phyloP scores from a whole-genome alignment of 1,140 invertebrate genomes.

The Amyelois transitella region DNA sequence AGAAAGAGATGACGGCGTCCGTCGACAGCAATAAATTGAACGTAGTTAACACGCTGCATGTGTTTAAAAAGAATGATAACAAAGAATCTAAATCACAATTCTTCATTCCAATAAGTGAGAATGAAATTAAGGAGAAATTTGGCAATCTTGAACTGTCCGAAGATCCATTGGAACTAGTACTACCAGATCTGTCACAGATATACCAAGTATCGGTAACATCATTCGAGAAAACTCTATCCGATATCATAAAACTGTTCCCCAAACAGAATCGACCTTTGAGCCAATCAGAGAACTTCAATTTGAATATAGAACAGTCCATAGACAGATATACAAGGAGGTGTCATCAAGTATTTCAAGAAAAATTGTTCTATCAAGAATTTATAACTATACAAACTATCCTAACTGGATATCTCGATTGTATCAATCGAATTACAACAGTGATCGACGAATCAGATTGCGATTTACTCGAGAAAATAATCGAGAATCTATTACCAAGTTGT shows the following conservation, averaged over 20 bases:
- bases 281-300: constrained; percentile 63
- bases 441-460: constrained; percentile 60
- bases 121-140: constrained; percentile 50
- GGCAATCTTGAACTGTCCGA: constrained; percentile 55
- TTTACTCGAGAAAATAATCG: constrained; percentile 56
- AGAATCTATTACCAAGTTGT: constrained; percentile 47
- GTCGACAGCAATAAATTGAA: constrained; percentile 66
- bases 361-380: constrained; percentile 66
- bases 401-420: constrained; percentile 45
- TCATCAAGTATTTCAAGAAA: constrained; percentile 70
- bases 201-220: constrained; percentile 40
- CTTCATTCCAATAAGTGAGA: constrained; percentile 63
- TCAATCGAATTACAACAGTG: constrained; percentile 36
- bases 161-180: constrained; percentile 50
- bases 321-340: constrained; percentile 69
- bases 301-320: constrained; percentile 63
- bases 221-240: constrained; percentile 54
- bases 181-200: constrained; percentile 55
- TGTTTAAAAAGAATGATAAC: constrained; percentile 61
- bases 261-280: constrained; percentile 68
- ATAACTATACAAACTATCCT: constrained; percentile 56
- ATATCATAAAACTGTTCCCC: constrained; percentile 61
- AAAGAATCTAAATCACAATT: constrained; percentile 69
- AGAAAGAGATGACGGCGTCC: constrained; percentile 46
- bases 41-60: constrained; percentile 53